Evolutionary conservation across 1,140 invertebrate genomes (phyloP).

Genomic region (Penaeus japonicus): DNA sequence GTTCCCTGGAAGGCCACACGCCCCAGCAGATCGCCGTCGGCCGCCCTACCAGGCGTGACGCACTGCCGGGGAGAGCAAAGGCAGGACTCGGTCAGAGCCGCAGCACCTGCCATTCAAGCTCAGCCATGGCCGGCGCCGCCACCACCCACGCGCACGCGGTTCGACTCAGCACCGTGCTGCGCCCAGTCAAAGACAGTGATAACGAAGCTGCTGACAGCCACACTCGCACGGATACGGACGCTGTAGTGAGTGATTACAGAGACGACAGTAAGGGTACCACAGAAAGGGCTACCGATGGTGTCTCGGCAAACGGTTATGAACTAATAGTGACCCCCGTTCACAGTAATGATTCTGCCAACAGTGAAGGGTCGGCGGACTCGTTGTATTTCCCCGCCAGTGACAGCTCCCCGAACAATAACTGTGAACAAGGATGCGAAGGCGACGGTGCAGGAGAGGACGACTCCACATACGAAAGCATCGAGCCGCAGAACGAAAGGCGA

Average conservation of each 20-base stretch:
- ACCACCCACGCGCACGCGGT: neutral
- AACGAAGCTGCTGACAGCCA: too few relatives aligned
- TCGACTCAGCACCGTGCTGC: neutral
- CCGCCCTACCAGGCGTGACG: constrained; percentile 37
- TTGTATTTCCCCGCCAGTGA: neutral
- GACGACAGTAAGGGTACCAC: neutral
- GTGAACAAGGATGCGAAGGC: neutral
- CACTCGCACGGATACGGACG: too few relatives aligned
- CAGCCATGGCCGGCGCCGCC: constrained; percentile 27
- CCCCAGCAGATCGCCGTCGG: neutral
- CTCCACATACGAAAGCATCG: neutral
- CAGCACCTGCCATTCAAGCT: constrained; percentile 19
- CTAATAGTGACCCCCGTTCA: neutral
- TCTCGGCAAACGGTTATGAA: neutral
- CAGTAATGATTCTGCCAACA: neutral
- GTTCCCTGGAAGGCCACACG: neutral
- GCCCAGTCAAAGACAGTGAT: too few relatives aligned
- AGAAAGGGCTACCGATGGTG: neutral
- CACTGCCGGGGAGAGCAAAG: neutral
- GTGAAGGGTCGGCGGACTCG: constrained; percentile 14
- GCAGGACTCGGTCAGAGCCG: neutral
- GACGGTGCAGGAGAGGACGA: neutral
- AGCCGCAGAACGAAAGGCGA: neutral
- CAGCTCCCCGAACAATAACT: neutral
- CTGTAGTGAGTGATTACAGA: too few relatives aligned